Evolutionary conservation across 2,113 vertebrate genomes (phyloP).

Genomic region (Phainopepla nitens): DNA sequence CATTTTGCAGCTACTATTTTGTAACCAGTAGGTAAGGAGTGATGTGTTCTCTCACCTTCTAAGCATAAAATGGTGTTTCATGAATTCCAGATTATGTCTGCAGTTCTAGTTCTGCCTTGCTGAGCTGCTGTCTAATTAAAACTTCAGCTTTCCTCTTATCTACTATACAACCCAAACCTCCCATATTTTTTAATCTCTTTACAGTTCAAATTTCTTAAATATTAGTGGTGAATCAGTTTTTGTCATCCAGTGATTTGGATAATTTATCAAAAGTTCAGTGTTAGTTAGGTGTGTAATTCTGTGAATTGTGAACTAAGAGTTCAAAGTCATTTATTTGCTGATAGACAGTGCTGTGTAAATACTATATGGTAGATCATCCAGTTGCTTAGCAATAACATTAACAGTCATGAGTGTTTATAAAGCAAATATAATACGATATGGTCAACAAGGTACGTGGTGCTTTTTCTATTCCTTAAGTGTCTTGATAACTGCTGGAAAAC

Average conservation of each 20-base stretch:
- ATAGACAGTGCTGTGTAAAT: conserved; percentile 4
- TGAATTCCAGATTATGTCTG: neutral
- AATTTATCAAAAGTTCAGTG: neutral
- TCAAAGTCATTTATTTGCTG: neutral
- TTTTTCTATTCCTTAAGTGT: conserved; percentile 46
- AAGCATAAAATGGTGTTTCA: neutral
- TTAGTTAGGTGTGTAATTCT: neutral
- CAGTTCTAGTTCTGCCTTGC: neutral
- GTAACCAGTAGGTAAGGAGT: neutral
- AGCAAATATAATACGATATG: conserved; percentile 43
- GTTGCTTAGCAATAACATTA: conserved; percentile 56
- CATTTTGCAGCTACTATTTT: neutral
- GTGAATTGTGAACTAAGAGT: neutral
- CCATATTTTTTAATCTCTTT: neutral
- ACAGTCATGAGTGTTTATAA: conserved; percentile 46
- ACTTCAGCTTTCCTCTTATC: neutral
- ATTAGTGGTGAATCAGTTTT: neutral
- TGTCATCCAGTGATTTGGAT: neutral
- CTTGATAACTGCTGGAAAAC: conserved; percentile 41
- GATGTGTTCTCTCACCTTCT: neutral
- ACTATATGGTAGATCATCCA: neutral
- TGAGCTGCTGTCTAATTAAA: neutral
- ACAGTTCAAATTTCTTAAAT: neutral
- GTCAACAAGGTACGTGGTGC: conserved; percentile 47
- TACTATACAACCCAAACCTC: neutral